Percentiles rank a stretch among this genome's conserved stretches.
Evolutionary conservation across 2,797 vertebrate species (phyloP).

Genomic region (Hyperoplus immaculatus): DNA sequence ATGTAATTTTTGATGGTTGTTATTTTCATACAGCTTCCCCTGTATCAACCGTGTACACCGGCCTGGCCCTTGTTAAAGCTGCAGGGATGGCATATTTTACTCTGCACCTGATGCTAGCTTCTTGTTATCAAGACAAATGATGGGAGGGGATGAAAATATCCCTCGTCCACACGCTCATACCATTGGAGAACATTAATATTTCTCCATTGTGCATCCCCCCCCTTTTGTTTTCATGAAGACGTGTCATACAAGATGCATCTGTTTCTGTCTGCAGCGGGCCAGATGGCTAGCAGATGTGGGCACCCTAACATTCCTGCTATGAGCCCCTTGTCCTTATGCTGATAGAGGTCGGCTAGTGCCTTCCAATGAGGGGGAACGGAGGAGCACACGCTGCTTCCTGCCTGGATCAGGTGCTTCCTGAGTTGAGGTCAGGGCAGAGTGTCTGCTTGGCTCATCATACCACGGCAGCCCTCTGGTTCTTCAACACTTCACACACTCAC

Average conservation of each 20-base stretch:
- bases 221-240: constrained; percentile 45
- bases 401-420: constrained; percentile 72
- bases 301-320: constrained; percentile 48
- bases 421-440: constrained; percentile 54
- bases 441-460: constrained; percentile 51
- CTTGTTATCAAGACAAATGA: constrained; percentile 52
- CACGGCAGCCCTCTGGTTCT: constrained; percentile 22
- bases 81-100: background rate
- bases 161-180: constrained; percentile 16
- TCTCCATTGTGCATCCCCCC: constrained; percentile 14
- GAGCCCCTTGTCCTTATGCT: constrained; percentile 33
- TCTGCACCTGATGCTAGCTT: constrained; percentile 42
- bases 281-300: constrained; percentile 74
- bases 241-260: constrained; percentile 50
- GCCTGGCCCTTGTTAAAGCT: constrained; percentile 27
- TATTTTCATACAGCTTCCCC: constrained; percentile 47
- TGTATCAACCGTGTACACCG: background rate
- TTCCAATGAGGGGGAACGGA: constrained; percentile 69
- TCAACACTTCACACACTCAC: background rate
- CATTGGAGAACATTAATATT: constrained; percentile 42
- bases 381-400: constrained; percentile 55
- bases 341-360: constrained; percentile 54
- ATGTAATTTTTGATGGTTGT: constrained; percentile 34
- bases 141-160: constrained; percentile 14
- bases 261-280: constrained; percentile 43